phyloP scores from a whole-genome alignment of 2,888 invertebrate genomes.

The Phania funesta region DNA sequence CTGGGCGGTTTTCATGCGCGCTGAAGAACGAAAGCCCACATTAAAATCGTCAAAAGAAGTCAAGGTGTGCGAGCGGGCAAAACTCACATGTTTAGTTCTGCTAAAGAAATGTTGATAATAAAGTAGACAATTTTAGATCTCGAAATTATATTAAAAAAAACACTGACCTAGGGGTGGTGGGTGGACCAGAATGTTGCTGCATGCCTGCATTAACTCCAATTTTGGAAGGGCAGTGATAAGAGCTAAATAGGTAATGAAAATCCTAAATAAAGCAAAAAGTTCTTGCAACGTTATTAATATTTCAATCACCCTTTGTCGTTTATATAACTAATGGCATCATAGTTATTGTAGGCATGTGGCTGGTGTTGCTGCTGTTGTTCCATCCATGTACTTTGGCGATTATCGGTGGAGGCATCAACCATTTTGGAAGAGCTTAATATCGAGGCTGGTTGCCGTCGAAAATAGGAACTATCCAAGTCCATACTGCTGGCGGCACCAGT shows the following conservation, averaged over 20 bases:
- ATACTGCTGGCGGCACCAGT: slow-evolving; percentile 21
- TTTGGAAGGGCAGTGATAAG: slow-evolving; percentile 77
- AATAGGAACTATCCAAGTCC: slow-evolving; percentile 90
- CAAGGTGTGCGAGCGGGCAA: slow-evolving; percentile 92
- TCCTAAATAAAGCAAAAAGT: background rate
- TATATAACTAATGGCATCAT: slow-evolving; percentile 69
- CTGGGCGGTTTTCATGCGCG: slow-evolving; percentile 80
- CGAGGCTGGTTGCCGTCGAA: slow-evolving; percentile 88
- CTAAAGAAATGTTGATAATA: too few relatives aligned
- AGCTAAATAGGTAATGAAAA: slow-evolving; percentile 65
- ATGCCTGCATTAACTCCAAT: slow-evolving; percentile 80
- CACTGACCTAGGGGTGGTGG: slow-evolving; percentile 75
- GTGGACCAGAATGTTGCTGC: slow-evolving; percentile 83
- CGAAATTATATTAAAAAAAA: background rate
- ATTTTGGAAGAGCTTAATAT: slow-evolving; percentile 84
- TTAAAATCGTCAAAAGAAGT: slow-evolving; percentile 90
- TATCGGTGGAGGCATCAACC: slow-evolving; percentile 66
- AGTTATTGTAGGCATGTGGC: slow-evolving; percentile 71
- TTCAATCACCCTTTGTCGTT: slow-evolving; percentile 75
- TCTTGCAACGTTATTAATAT: background rate
- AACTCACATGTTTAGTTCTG: slow-evolving; percentile 94
- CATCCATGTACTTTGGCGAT: slow-evolving; percentile 84
- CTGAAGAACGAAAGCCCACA: slow-evolving; percentile 80
- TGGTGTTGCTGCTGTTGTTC: slow-evolving; percentile 81
- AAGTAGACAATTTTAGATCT: too few relatives aligned